phyloP scores from a whole-genome alignment of 2,113 vertebrate species.

The Acrocephalus kingi region DNA sequence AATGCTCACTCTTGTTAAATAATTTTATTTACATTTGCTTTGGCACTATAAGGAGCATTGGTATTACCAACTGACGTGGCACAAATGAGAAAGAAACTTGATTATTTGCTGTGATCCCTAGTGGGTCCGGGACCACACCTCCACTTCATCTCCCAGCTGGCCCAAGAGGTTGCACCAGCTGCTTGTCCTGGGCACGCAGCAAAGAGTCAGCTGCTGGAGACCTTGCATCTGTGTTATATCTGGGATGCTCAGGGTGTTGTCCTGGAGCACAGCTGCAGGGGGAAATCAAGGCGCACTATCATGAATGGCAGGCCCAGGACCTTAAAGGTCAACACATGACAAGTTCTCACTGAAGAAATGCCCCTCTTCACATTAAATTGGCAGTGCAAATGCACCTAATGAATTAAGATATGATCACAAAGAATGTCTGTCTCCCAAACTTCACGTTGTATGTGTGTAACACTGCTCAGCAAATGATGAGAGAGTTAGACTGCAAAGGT shows the following conservation, averaged over 20 bases:
- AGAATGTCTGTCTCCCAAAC: neutral
- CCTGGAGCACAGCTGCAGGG: neutral
- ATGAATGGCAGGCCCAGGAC: neutral
- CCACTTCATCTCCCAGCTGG: neutral
- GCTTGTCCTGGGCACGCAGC: neutral
- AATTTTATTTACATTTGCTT: neutral
- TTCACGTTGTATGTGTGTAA: neutral
- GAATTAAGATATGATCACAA: neutral
- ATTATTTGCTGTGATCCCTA: neutral
- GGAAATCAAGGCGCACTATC: neutral
- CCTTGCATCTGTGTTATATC: accelerated
- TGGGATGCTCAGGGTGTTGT: neutral
- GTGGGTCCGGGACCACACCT: neutral
- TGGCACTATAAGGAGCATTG: neutral
- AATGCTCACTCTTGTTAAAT: neutral
- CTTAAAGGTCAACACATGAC: neutral
- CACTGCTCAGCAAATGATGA: neutral
- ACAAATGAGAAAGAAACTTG: neutral
- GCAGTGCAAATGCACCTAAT: neutral
- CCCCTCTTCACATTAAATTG: neutral
- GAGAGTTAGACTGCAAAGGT: neutral
- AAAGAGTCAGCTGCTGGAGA: neutral
- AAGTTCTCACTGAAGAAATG: neutral
- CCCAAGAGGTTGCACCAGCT: neutral
- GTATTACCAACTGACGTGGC: neutral